These are phyloP conservation scores for Tetragonisca angustula DNA, from an alignment of 2,888 invertebrate genomes.

Conservation along the genomic window DNA sequence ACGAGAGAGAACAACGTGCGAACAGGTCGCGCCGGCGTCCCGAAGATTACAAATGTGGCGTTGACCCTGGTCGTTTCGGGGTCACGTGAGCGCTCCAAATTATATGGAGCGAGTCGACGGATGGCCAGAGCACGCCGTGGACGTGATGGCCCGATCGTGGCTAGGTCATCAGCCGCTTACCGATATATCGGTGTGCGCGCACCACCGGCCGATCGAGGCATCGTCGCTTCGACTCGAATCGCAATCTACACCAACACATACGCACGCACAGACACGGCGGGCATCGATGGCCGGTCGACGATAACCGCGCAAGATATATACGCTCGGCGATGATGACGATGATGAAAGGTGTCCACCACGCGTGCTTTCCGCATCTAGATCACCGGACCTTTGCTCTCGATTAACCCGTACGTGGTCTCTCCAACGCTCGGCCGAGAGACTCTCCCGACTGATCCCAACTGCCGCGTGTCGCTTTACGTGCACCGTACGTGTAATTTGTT, in stretches of 20 bases:
- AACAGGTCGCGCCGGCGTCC: constrained; percentile 80
- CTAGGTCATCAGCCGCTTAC: constrained; percentile 76
- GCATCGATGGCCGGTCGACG: constrained; percentile 45
- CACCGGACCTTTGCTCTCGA: constrained; percentile 49
- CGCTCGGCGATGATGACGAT: constrained; percentile 48
- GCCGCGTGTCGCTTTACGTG: neutral
- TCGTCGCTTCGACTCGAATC: constrained; percentile 9
- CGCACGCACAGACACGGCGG: neutral
- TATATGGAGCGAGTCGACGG: constrained; percentile 80
- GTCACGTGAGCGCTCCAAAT: constrained; percentile 82
- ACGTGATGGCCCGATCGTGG: constrained; percentile 79
- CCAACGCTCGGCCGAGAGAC: neutral
- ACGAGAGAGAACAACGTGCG: constrained; percentile 78
- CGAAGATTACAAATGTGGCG: constrained; percentile 81
- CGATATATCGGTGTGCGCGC: constrained; percentile 70
- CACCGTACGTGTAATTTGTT: neutral
- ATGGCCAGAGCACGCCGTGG: constrained; percentile 75
- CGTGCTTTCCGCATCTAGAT: constrained; percentile 60
- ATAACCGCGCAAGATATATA: constrained; percentile 57
- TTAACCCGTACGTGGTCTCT: constrained; percentile 39
- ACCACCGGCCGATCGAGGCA: constrained; percentile 22
- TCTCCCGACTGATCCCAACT: constrained; percentile 11
- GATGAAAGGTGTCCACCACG: constrained; percentile 62
- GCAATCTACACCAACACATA: constrained; percentile 41
- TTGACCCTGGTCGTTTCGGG: constrained; percentile 81